Conservation (phyloP, 2,888 invertebrate genomes). For the Cantharis nigra region DNA sequence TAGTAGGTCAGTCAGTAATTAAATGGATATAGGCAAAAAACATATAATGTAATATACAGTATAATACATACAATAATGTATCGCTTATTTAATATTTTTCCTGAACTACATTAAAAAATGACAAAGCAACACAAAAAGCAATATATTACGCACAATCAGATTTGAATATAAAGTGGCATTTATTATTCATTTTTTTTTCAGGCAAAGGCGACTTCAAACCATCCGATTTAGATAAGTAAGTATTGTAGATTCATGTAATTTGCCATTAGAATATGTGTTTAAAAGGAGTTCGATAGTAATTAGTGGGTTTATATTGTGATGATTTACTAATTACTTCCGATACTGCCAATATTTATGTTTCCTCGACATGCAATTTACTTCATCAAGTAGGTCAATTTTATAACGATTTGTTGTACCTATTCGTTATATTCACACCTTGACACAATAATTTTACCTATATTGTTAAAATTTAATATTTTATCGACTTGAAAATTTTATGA, state of each 20-base stretch:
- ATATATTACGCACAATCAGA: not conserved
- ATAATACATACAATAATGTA: not conserved
- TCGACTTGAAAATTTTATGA: not conserved
- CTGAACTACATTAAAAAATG: not conserved
- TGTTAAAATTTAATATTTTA: not conserved
- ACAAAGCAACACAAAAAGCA: not conserved
- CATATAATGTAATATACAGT: too few relatives aligned
- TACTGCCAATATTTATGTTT: conserved; percentile 43
- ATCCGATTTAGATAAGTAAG: conserved; percentile 83
- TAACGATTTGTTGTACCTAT: not conserved
- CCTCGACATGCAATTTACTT: conserved; percentile 39
- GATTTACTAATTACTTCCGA: conserved; percentile 51
- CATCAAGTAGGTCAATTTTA: conserved; percentile 36
- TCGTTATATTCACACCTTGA: not conserved
- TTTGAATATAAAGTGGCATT: not conserved
- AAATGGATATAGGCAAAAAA: too few relatives aligned
- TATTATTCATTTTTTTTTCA: conserved; percentile 56
- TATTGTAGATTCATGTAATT: conserved; percentile 30
- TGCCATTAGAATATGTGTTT: not conserved
- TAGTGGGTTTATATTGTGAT: conserved; percentile 42
- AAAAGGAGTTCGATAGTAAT: conserved; percentile 18
- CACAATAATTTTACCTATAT: not conserved
- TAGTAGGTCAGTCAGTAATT: not conserved
- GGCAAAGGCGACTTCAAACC: conserved; percentile 84
- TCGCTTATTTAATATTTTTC: not conserved